Evolutionary conservation across 1,140 invertebrate genomes (phyloP).

Genomic region (Drosophila mojavensis): DNA sequence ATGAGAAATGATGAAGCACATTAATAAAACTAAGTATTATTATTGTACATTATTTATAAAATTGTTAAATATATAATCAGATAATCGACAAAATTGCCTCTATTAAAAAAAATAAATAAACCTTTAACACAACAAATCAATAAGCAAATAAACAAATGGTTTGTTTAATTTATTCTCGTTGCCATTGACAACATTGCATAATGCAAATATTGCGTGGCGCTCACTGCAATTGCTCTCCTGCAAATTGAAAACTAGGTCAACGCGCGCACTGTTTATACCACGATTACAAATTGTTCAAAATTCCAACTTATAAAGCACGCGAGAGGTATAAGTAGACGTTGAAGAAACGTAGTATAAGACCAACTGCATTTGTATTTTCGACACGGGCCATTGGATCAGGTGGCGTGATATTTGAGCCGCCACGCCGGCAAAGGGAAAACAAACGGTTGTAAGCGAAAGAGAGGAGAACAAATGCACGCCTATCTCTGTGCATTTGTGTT

Average conservation of each 20-base stretch:
- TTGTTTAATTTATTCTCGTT: conserved; percentile 20
- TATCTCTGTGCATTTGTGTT: conserved; percentile 14
- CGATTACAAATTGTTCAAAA: conserved; percentile 15
- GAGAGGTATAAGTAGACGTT: neutral
- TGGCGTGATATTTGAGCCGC: conserved; percentile 64
- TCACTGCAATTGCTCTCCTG: conserved; percentile 4
- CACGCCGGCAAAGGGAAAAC: conserved; percentile 30
- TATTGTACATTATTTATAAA: no score
- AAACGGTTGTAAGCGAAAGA: conserved; percentile 1
- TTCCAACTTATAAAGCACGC: conserved; percentile 4
- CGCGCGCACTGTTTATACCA: conserved; percentile 29
- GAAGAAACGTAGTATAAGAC: neutral
- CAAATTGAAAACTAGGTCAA: conserved; percentile 58
- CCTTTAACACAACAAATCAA: conserved; percentile 47
- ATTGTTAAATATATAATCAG: no score
- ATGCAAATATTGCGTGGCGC: conserved; percentile 35
- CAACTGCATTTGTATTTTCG: conserved; percentile 13
- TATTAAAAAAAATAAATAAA: conserved; percentile 6
- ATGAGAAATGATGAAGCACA: no score
- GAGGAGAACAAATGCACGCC: conserved; percentile 21
- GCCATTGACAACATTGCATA: conserved; percentile 67
- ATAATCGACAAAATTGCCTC: neutral
- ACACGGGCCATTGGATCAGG: conserved; percentile 59
- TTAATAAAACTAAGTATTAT: no score
- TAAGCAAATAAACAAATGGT: conserved; percentile 47